Conservation (phyloP, 2,113 vertebrate genomes). For the Talpa occidentalis region DNA sequence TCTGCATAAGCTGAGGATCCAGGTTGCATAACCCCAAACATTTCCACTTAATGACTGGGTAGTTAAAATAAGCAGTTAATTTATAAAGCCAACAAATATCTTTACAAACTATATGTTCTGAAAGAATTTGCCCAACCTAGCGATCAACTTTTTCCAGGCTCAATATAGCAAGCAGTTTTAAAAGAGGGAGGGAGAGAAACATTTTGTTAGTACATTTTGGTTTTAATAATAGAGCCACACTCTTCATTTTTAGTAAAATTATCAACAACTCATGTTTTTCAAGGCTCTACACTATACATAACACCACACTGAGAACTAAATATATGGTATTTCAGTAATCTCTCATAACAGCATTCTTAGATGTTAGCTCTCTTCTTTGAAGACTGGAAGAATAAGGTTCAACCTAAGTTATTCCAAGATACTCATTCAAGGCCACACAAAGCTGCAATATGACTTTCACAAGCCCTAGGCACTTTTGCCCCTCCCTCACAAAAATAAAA, state of each 20-base stretch:
- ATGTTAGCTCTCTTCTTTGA: background rate
- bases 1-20: background rate
- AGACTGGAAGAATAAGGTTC: background rate
- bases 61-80: constrained; percentile 32
- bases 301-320: background rate
- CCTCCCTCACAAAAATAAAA: background rate
- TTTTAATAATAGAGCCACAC: background rate
- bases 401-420: background rate
- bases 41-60: background rate
- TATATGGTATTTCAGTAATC: background rate
- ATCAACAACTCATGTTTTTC: background rate
- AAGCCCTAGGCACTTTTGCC: background rate
- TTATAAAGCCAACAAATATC: constrained; percentile 24
- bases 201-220: background rate
- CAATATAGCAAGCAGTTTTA: background rate
- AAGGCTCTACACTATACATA: background rate
- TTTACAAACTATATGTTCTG: background rate
- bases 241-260: constrained; percentile 44
- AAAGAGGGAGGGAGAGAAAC: background rate
- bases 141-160: background rate
- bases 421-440: background rate
- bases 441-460: background rate
- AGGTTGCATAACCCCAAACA: background rate
- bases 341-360: background rate
- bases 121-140: background rate